Conservation (phyloP, 2,113 vertebrate genomes). For the Lampris incognitus region DNA sequence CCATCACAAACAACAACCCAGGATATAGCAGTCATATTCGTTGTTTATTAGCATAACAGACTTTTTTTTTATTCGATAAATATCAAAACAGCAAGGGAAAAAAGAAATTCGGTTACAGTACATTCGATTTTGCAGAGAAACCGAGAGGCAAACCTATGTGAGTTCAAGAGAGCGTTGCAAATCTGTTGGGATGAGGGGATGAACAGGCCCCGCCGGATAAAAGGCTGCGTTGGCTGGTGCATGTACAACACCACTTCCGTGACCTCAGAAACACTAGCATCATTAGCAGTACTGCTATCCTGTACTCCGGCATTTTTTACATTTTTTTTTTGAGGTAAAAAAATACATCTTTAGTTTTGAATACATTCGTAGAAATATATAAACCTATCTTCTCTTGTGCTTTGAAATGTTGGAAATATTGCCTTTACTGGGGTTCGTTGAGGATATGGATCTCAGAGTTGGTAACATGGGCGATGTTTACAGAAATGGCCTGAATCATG, state of each 20-base stretch:
- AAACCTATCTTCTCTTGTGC: constrained; percentile 73
- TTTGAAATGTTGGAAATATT: constrained; percentile 72
- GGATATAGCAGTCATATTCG: constrained; percentile 67
- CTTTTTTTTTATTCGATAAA: constrained; percentile 71
- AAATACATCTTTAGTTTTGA: constrained; percentile 76
- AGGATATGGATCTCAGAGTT: constrained; percentile 49
- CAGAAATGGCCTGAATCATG: constrained; percentile 32
- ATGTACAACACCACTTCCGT: constrained; percentile 41
- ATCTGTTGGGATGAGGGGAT: constrained; percentile 45
- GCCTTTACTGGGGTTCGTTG: constrained; percentile 54
- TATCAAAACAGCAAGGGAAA: constrained; percentile 70
- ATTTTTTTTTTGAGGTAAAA: constrained; percentile 64
- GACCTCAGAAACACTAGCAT: constrained; percentile 43
- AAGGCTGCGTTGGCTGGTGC: constrained; percentile 58
- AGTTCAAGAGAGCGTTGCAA: constrained; percentile 59
- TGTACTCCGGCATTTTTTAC: constrained; percentile 46
- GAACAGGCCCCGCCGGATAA: constrained; percentile 44
- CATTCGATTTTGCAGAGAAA: constrained; percentile 76
- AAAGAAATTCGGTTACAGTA: constrained; percentile 73
- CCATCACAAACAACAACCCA: constrained; percentile 9
- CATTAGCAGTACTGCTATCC: constrained; percentile 18
- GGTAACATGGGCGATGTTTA: constrained; percentile 39
- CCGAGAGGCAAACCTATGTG: constrained; percentile 54
- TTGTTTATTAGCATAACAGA: constrained; percentile 79
- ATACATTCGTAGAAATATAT: constrained; percentile 83